A percentile compares a stretch with the other conserved stretches of the same genome.
Conservation (phyloP, 2,797 vertebrate species). For the Rachycentron canadum region DNA sequence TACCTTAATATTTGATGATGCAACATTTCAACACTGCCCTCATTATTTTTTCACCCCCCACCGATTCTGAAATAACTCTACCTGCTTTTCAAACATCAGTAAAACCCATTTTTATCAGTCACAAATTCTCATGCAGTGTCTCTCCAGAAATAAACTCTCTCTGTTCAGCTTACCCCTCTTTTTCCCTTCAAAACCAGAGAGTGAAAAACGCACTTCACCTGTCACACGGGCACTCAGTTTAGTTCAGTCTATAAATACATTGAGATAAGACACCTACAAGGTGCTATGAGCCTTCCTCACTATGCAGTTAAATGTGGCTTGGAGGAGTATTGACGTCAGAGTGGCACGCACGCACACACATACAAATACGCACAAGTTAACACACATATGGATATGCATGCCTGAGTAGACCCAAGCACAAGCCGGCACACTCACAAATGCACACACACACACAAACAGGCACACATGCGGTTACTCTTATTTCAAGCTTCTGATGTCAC, state of each 20-base stretch:
- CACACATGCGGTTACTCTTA: slow-evolving; percentile 24
- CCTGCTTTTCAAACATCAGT: background rate
- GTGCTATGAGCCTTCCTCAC: slow-evolving; percentile 67
- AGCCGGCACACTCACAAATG: background rate
- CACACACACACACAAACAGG: slow-evolving; percentile 6
- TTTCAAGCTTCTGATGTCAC: slow-evolving; percentile 75
- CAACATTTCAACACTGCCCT: slow-evolving; percentile 20
- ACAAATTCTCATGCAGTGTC: background rate
- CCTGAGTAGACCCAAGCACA: slow-evolving; percentile 18
- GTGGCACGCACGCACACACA: slow-evolving; percentile 36
- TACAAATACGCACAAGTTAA: slow-evolving; percentile 7
- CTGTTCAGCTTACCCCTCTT: background rate
- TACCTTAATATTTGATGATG: slow-evolving; percentile 15
- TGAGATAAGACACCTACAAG: slow-evolving; percentile 73
- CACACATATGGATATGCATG: slow-evolving; percentile 30
- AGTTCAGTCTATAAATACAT: slow-evolving; percentile 67
- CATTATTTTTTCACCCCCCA: slow-evolving; percentile 22
- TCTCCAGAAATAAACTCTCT: slow-evolving; percentile 41
- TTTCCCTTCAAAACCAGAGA: slow-evolving; percentile 8
- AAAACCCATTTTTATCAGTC: slow-evolving; percentile 13
- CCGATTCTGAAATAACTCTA: slow-evolving; percentile 10
- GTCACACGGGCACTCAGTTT: slow-evolving; percentile 55
- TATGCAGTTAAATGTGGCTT: slow-evolving; percentile 72
- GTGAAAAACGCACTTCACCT: slow-evolving; percentile 59
- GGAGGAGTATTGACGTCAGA: slow-evolving; percentile 83